Evolutionary conservation across 2,888 invertebrate genomes (phyloP).

Genomic region (Dioctria rufipes): DNA sequence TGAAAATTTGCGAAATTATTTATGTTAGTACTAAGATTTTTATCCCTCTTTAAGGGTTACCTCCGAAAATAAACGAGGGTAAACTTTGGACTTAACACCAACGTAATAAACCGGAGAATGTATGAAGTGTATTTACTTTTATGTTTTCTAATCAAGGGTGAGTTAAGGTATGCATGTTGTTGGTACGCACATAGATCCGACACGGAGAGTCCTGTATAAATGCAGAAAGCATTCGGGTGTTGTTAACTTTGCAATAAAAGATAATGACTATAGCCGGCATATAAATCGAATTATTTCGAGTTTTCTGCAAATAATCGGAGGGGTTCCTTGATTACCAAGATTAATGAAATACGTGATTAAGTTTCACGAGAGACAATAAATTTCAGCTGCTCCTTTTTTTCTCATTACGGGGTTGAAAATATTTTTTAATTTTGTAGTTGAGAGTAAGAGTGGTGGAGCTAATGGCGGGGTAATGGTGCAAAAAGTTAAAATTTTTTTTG

Average conservation of each 20-base stretch:
- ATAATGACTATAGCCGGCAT: conserved; percentile 31
- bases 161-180: background rate
- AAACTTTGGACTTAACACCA: conserved; percentile 33
- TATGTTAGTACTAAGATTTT: conserved; percentile 41
- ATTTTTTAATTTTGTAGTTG: too few relatives aligned
- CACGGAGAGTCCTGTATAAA: background rate
- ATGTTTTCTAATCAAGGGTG: conserved; percentile 43
- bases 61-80: conserved; percentile 27
- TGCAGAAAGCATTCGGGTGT: background rate
- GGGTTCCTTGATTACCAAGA: too few relatives aligned
- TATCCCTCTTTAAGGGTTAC: conserved; percentile 29
- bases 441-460: too few relatives aligned
- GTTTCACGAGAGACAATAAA: too few relatives aligned
- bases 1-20: conserved; percentile 49
- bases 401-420: too few relatives aligned
- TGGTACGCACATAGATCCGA: background rate
- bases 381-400: too few relatives aligned
- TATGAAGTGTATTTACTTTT: conserved; percentile 27
- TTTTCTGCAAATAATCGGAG: background rate
- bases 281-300: conserved; percentile 46
- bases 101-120: conserved; percentile 27
- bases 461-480: too few relatives aligned
- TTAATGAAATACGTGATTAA: too few relatives aligned
- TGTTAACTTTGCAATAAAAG: conserved; percentile 42
- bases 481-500: too few relatives aligned